These are phyloP conservation scores for Notocelia uddmanniana DNA, from an alignment of 2,888 invertebrate genomes.

Conservation along the genomic window DNA sequence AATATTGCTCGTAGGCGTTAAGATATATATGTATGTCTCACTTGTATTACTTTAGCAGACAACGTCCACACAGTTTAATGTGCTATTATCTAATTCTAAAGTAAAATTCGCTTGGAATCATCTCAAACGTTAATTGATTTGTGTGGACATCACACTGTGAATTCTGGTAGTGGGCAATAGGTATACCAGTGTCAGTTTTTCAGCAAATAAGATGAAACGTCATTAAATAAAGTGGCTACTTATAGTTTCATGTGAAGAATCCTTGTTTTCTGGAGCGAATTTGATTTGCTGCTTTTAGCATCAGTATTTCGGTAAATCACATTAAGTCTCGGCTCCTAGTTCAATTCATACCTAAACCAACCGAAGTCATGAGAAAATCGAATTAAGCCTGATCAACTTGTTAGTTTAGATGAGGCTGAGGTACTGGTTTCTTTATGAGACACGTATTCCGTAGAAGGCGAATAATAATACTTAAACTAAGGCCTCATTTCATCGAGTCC, in stretches of 20 bases:
- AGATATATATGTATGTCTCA: not conserved
- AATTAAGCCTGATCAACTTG: conserved; percentile 18
- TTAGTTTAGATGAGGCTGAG: conserved; percentile 22
- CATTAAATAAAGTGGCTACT: conserved; percentile 23
- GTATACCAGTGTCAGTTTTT: not conserved
- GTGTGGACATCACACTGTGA: too few species aligned
- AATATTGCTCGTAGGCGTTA: not conserved
- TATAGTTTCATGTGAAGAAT: conserved; percentile 20
- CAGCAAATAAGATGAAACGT: not conserved
- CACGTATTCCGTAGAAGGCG: not conserved
- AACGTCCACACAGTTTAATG: conserved; percentile 8
- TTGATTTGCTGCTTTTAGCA: conserved; percentile 15
- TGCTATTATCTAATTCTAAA: not conserved
- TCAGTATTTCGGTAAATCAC: conserved; percentile 24
- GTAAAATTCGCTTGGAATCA: not conserved
- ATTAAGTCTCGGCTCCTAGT: conserved; percentile 16
- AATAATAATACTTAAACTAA: not conserved
- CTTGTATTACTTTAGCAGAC: not conserved
- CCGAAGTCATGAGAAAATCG: conserved; percentile 19
- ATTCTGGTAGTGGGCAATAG: too few species aligned
- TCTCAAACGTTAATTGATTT: not conserved
- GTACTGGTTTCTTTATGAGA: not conserved
- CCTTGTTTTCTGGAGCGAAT: conserved; percentile 17
- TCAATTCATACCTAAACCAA: conserved; percentile 29
- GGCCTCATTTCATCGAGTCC: too few species aligned